Conservation (phyloP, 2,113 vertebrate species). For the Semnopithecus entellus region DNA sequence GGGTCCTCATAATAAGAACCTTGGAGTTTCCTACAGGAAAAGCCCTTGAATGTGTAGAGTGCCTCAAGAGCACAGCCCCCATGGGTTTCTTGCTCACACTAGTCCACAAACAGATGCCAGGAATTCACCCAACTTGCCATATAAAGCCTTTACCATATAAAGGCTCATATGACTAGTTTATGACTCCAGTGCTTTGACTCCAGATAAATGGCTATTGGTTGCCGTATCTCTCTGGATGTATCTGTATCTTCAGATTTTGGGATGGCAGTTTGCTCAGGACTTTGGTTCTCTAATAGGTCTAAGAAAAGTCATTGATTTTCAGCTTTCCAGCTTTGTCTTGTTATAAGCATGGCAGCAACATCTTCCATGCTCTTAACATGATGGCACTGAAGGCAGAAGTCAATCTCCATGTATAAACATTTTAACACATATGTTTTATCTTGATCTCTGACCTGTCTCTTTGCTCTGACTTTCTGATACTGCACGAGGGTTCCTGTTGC, state of each 20-base stretch:
- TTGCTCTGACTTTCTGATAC: neutral
- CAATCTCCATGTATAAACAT: neutral
- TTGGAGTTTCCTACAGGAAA: neutral
- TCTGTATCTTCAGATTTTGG: neutral
- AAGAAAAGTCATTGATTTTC: neutral
- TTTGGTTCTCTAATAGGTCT: neutral
- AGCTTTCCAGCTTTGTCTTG: neutral
- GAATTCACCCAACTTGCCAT: fast-evolving
- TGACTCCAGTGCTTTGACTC: neutral
- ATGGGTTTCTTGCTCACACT: neutral
- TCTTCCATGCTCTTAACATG: neutral
- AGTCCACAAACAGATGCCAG: neutral
- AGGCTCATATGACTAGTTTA: no score
- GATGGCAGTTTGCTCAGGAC: neutral
- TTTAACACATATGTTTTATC: neutral
- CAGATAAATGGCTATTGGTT: no score
- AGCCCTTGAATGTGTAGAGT: neutral
- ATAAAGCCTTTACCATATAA: no score
- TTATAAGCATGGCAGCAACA: neutral
- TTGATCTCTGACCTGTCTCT: neutral
- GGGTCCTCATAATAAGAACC: neutral
- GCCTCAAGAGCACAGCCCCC: neutral
- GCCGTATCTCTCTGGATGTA: neutral
- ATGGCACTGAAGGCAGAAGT: neutral
- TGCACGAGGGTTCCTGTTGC: neutral